These are phyloP conservation scores for Eurosta solidaginis DNA, from an alignment of 1,140 invertebrate genomes.

Conservation along the genomic window DNA sequence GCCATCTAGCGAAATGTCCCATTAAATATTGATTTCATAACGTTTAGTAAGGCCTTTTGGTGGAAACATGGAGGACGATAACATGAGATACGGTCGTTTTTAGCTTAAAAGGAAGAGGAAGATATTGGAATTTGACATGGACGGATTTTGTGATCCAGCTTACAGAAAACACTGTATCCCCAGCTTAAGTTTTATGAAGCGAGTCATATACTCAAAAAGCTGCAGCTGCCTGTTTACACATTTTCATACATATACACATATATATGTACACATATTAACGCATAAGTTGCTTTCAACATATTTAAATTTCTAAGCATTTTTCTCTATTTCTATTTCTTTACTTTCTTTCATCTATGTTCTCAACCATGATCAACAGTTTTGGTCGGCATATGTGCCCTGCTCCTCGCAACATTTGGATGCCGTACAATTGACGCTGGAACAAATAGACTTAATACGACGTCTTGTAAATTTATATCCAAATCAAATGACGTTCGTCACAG, in stretches of 20 bases:
- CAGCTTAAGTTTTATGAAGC: no score
- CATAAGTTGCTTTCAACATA: not conserved
- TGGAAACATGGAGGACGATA: no score
- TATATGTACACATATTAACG: not conserved
- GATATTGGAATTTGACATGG: no score
- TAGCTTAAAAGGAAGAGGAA: no score
- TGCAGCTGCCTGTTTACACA: not conserved
- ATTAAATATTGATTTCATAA: no score
- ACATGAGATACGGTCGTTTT: no score
- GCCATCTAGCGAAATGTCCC: no score
- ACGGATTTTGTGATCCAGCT: no score
- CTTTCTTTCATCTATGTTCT: not conserved
- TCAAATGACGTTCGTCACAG: slow-evolving; percentile 76
- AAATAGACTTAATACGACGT: slow-evolving; percentile 84
- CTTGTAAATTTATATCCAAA: slow-evolving; percentile 81
- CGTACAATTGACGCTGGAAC: slow-evolving; percentile 82
- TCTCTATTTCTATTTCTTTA: not conserved
- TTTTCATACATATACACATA: not conserved
- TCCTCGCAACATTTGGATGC: slow-evolving; percentile 83
- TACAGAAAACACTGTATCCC: no score
- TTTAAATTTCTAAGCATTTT: not conserved
- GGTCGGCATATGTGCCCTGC: slow-evolving; percentile 86
- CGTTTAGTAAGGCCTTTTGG: no score
- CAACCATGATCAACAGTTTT: slow-evolving; percentile 69
- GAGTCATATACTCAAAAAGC: not conserved